Evolutionary conservation across 2,888 invertebrate species (phyloP).

Genomic region (Drosophila greeni): DNA sequence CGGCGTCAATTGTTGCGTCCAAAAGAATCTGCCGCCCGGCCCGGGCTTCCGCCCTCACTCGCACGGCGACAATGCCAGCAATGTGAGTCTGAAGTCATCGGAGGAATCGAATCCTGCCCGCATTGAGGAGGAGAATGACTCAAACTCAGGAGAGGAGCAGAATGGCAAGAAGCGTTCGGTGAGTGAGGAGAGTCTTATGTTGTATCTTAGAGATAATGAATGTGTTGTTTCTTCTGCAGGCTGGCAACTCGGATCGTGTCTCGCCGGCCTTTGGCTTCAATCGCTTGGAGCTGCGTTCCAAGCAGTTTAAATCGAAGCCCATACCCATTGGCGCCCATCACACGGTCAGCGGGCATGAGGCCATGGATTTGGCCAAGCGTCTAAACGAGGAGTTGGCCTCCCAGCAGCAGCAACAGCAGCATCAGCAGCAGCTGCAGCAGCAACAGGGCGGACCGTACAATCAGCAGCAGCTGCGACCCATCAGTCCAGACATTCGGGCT

Average conservation of each 20-base stretch:
- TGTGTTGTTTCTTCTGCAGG: accelerated
- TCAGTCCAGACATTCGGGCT: conserved; percentile 78
- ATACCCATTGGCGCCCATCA: conserved; percentile 85
- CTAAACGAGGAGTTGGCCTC: conserved; percentile 83
- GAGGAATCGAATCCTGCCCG: conserved; percentile 84
- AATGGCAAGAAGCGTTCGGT: conserved; percentile 61
- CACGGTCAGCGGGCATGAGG: conserved; percentile 90
- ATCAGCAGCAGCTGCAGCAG: conserved; percentile 61
- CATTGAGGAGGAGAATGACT: conserved; percentile 87
- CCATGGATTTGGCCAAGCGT: conserved; percentile 86
- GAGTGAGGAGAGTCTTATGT: background rate
- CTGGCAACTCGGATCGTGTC: conserved; percentile 17
- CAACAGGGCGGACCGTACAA: conserved; percentile 54
- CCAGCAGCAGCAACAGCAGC: conserved; percentile 72
- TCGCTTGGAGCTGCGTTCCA: conserved; percentile 66
- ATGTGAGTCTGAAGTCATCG: conserved; percentile 80
- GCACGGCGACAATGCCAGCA: conserved; percentile 85
- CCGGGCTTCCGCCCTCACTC: conserved; percentile 96
- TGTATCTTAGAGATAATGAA: background rate
- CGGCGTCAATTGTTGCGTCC: conserved; percentile 97
- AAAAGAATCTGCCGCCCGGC: conserved; percentile 94
- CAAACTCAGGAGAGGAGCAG: conserved; percentile 76
- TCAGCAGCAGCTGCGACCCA: conserved; percentile 74
- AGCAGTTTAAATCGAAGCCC: conserved; percentile 84
- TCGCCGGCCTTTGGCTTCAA: conserved; percentile 69